Base-by-base conservation (phyloP, 2,113 vertebrate genomes). In the Trinectes maculatus region DNA sequence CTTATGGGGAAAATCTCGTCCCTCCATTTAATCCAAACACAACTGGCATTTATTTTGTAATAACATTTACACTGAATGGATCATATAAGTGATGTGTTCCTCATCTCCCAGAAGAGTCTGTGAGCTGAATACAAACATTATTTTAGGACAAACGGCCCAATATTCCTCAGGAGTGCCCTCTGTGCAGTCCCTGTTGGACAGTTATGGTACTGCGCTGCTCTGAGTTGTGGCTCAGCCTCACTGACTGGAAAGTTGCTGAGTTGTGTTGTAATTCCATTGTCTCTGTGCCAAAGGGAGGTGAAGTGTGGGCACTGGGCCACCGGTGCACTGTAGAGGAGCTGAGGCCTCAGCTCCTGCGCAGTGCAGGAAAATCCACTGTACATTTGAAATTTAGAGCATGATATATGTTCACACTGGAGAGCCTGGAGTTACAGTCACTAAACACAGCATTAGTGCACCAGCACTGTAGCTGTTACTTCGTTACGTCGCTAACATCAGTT, bases 221-320 rank as follows among this genome's bases (percentile, higher is more conserved):
- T 4, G 33, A 37, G 54, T 59, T 59, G 57, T 25, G 46, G 43
- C 62, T 80, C 60, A 49, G 56, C 64, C 57, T 75, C 46, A 62
- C 65, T 44, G 65, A 60, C 73, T 78, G 69, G 54, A 60, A 52
- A 73, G 46, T 48, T 24, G 51, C 67, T 73, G 79, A 77, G 40
- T 71, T 77, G 44, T 76, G 79, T 70, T 67, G 63, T 54, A 81
- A 81, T 82, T 70, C 58, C 66, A 81, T 72, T 83, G 77, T 85
- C 29, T 68, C 24, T 55, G 56, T 64, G 79, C 77, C 74, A 81
- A 67, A 63, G 31, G 58, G 71, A 78, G 77, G 71, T 55, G 62
- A 68, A 55, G 40, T 39, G 25, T 31, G 51, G 57, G 57, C 53
- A 33, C n/a, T 1, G 21, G 40, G 47, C 65, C 55, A 63, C 39